A percentile compares a stretch with the other conserved stretches of the same genome.
Conservation (phyloP, 2,888 invertebrate genomes). For the Tetropium fuscum region DNA sequence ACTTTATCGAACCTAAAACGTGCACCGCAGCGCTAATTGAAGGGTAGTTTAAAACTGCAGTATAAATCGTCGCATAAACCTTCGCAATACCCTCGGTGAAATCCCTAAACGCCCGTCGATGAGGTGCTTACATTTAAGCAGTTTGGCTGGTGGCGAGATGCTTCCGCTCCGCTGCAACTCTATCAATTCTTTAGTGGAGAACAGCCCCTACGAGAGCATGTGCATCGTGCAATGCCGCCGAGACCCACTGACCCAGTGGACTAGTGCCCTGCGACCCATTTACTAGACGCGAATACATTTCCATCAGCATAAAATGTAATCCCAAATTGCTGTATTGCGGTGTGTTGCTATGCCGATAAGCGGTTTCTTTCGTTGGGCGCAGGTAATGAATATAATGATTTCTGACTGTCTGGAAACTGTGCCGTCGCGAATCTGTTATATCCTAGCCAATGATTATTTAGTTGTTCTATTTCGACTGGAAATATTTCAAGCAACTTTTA, state of each 20-base stretch:
- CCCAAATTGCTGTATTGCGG: conserved; percentile 11
- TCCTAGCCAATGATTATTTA: too few species aligned
- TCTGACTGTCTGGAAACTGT: too few species aligned
- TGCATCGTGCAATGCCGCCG: conserved; percentile 20
- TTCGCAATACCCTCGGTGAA: not conserved
- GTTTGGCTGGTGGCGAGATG: not conserved
- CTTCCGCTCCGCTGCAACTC: conserved; percentile 8
- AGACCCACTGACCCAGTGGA: conserved; percentile 29
- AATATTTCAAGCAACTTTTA: too few species aligned
- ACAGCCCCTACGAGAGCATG: conserved; percentile 13
- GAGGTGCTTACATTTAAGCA: not conserved
- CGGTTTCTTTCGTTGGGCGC: too few species aligned
- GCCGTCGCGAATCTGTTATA: too few species aligned
- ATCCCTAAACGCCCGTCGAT: not conserved
- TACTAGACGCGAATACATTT: conserved; percentile 12
- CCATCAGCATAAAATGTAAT: conserved; percentile 17
- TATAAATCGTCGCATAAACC: too few species aligned
- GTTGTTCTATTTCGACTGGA: too few species aligned
- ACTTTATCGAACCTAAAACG: too few species aligned
- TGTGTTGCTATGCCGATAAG: too few species aligned
- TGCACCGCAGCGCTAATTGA: too few species aligned
- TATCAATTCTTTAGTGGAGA: conserved; percentile 18
- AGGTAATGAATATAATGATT: too few species aligned
- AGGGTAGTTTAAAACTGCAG: too few species aligned
- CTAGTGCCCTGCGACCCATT: conserved; percentile 27